Evolutionary conservation across 2,888 invertebrate genomes (phyloP).

Genomic region (Iphiclides podalirius): DNA sequence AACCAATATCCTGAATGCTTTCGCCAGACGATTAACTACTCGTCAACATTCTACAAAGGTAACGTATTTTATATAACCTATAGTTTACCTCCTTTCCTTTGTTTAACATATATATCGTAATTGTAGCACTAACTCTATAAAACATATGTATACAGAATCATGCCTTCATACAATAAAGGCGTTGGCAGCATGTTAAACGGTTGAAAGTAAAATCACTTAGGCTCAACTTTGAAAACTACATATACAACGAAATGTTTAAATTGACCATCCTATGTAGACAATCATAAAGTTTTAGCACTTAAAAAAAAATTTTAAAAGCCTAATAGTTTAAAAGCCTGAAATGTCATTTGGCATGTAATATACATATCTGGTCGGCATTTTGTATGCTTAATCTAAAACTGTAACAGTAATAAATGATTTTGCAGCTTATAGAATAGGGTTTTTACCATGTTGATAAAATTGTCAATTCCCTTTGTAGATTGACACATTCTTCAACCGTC

Average conservation of each 20-base stretch:
- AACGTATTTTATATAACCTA: conserved; percentile 17
- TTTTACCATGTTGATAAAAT: not conserved
- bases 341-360: too few relatives aligned
- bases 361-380: too few relatives aligned
- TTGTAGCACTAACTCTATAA: too few relatives aligned
- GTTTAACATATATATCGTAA: not conserved
- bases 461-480: conserved; percentile 39
- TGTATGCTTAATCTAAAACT: too few relatives aligned
- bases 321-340: too few relatives aligned
- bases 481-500: conserved; percentile 40
- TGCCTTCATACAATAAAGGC: not conserved
- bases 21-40: conserved; percentile 57
- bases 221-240: too few relatives aligned
- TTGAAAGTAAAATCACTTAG: too few relatives aligned
- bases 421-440: not conserved
- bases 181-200: not conserved
- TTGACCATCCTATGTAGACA: too few relatives aligned
- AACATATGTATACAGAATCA: not conserved
- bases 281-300: too few relatives aligned
- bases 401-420: too few relatives aligned
- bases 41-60: conserved; percentile 51
- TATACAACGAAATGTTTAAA: too few relatives aligned
- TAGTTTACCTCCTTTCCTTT: not conserved
- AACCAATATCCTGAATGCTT: conserved; percentile 66
- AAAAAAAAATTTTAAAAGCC: too few relatives aligned